Base-by-base conservation (phyloP, 2,113 vertebrate genomes). In the Nyctibius bracteatus region DNA sequence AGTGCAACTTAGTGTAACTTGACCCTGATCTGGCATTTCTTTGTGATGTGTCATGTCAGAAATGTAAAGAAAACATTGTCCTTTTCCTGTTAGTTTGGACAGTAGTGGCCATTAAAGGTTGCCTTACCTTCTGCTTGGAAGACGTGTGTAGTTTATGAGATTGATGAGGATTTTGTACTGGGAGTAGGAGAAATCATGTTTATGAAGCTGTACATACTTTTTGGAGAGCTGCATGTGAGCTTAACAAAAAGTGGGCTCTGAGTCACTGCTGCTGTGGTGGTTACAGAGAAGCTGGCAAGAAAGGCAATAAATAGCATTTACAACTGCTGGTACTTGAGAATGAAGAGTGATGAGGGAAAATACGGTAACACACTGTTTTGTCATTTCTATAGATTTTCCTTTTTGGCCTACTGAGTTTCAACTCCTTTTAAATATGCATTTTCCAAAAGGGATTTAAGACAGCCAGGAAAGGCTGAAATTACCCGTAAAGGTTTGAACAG, bases 11-110 rank as follows among this genome's bases (percentile, higher is more conserved):
- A 96, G 72, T 93, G 83, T 91, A 91, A 87, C 61, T 92, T 90
- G 91, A 89, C 70, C 77, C 86, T 68, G 28, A 86, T 89, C 43
- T 84, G 74, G 86, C 86, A 90, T 95, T 93, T 90, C 95, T 96
- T 96, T 96, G 81, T 79, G 74, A 79, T 84, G 79, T 77, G 79
- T 91, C 94, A 96, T 89, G 49, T 67, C 91, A 96, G 83, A 96
- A 93, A 96, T 77, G 78, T 84, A 96, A 95, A 91, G 93, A 95
- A 93, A 95, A 88, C 57, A n/a, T 46, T 90, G 62, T 92, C 49
- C 35, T 82, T 71, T 87, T 93, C 94, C 54, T 75, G 33, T 72
- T 78, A 17, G 37, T 81, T 59, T 75, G 46, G 33, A 33, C 57
- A 86, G 79, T 39, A 71, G 67, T 51, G 72, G 33, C 67, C 33